phyloP scores from a whole-genome alignment of 2,888 invertebrate genomes.

The Camponotus fellah region DNA sequence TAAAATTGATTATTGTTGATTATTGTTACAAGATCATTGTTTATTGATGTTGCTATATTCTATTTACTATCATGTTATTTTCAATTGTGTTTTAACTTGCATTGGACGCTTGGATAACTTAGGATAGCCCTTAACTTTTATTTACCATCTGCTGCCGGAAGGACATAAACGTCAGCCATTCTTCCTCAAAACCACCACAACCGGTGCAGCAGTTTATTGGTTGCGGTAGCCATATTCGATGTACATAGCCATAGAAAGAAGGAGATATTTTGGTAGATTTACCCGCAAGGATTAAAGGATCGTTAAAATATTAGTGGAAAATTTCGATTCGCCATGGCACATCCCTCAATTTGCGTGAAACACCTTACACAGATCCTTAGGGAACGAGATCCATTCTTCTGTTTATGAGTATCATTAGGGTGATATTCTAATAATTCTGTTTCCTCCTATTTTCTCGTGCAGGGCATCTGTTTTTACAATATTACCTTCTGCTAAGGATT shows the following conservation, averaged over 20 bases:
- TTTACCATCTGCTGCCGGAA: constrained; percentile 59
- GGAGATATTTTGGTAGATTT: background rate
- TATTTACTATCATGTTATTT: background rate
- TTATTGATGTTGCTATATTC: background rate
- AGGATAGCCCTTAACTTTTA: constrained; percentile 28
- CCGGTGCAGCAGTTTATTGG: constrained; percentile 24
- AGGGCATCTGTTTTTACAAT: constrained; percentile 64
- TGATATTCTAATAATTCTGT: constrained; percentile 70
- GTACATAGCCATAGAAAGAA: background rate
- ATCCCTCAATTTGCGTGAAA: background rate
- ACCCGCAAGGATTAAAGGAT: background rate
- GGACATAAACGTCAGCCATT: constrained; percentile 62
- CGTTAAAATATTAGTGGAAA: background rate
- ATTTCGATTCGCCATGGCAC: constrained; percentile 12
- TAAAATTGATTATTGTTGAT: background rate
- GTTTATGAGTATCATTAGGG: constrained; percentile 56
- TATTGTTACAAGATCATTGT: background rate
- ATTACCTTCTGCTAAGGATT: constrained; percentile 33
- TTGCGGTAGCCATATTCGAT: constrained; percentile 27
- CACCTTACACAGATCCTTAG: background rate
- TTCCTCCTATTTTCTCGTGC: constrained; percentile 58
- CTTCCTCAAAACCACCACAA: constrained; percentile 48
- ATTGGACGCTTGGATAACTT: constrained; percentile 5
- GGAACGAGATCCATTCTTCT: constrained; percentile 37
- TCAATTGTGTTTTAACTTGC: background rate